Evolutionary conservation across 2,113 vertebrate species (phyloP).

Genomic region (Heterotis niloticus): DNA sequence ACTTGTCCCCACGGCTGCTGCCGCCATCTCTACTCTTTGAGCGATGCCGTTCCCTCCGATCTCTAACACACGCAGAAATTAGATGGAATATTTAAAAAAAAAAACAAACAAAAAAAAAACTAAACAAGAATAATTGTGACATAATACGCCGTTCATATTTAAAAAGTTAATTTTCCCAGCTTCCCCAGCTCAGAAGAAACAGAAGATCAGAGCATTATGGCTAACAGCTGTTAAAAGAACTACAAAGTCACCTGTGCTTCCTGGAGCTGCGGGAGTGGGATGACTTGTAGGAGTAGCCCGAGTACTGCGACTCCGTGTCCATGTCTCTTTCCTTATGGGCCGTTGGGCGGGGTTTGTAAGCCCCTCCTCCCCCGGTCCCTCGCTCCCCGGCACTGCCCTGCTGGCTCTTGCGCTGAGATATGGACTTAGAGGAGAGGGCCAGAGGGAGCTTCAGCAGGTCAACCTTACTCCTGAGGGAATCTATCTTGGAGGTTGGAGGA

Average conservation of each 20-base stretch:
- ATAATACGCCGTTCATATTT: too few species aligned
- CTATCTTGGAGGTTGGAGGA: slow-evolving; percentile 84
- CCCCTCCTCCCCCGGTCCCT: slow-evolving; percentile 64
- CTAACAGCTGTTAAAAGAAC: not conserved
- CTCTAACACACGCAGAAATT: slow-evolving; percentile 48
- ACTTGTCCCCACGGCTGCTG: slow-evolving; percentile 83
- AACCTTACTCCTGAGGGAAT: slow-evolving; percentile 95
- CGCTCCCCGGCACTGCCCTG: slow-evolving; percentile 61
- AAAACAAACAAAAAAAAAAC: not conserved
- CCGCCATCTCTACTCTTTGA: slow-evolving; percentile 77
- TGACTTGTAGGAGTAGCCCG: slow-evolving; percentile 88
- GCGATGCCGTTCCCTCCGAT: slow-evolving; percentile 74
- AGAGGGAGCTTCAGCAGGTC: slow-evolving; percentile 89
- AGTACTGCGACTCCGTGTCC: slow-evolving; percentile 93
- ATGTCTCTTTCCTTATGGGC: slow-evolving; percentile 64
- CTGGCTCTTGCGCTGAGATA: slow-evolving; percentile 67
- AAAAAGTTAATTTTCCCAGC: too few species aligned
- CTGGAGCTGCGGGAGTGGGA: slow-evolving; percentile 86
- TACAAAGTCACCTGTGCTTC: slow-evolving; percentile 75
- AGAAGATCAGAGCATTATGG: not conserved
- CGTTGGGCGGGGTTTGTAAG: slow-evolving; percentile 67
- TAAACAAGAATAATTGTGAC: too few species aligned
- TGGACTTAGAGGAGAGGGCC: slow-evolving; percentile 72
- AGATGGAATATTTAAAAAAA: not conserved
- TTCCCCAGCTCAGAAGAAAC: not conserved